Base-by-base conservation (phyloP, 1,140 invertebrate species). In the Monomorium pharaonis region DNA sequence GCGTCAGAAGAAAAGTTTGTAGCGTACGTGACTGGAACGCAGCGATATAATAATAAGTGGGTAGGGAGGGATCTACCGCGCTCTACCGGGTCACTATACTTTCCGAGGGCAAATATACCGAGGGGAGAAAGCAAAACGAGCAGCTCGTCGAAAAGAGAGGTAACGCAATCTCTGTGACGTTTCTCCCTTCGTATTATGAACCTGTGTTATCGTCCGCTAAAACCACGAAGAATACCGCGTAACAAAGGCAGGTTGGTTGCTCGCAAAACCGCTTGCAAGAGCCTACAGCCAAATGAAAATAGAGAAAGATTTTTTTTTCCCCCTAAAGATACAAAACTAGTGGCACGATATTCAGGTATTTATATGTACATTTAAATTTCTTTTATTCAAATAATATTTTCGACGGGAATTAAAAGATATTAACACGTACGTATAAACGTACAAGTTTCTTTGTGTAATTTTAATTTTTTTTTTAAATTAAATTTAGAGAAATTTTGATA, bases 1-100 rank as follows among this genome's bases (percentile, higher is more conserved):
- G 24, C 21, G 63, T 67, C 21, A 21, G 56, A 69, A 72, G 85
- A 83, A 76, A 77, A 86, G 49, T 83, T 86, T 74, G 33, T 42
- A 58, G 72, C 44, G 37, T 78, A 54, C 85, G 84, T 67, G 87
- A 86, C 85, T 69, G 58, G 51, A 65, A 58, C 24, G 47, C 44
- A 37, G 54, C 70, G 56, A 85, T 63, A 69, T 54, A 78, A 88
- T 49, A 74, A 80, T 86, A 78, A 85, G 88, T 62, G 21, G 33
- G 62, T 65, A 65, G 33, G 37, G 42, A 65, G 33, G 37, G 42
- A n/a, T 69, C 54, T 47, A 16, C 12, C 44, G 70, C n/a, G 7
- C 44, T 9, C 67, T 60, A 49, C 30, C 21, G 56, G 63, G 78
- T 78, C 78, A 63, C 54, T 78, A 51, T 30, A 67, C 54, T 80